These are phyloP conservation scores for Gobius niger DNA, from an alignment of 2,113 vertebrate genomes.

Conservation along the genomic window DNA sequence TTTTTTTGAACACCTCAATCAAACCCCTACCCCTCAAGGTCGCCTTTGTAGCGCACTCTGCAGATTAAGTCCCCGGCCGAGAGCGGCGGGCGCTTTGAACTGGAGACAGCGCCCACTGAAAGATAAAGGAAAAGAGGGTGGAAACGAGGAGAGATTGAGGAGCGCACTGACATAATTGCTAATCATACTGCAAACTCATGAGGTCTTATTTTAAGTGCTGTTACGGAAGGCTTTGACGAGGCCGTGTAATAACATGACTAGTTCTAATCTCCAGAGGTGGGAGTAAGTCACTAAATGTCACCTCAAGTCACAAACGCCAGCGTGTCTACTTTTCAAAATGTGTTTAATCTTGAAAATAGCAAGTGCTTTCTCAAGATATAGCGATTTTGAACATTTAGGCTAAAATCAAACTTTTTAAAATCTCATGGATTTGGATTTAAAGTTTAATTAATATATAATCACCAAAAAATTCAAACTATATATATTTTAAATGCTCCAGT, in stretches of 20 bases:
- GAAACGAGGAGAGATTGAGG: slow-evolving; percentile 12
- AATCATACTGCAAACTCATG: background rate
- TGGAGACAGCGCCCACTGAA: slow-evolving; percentile 58
- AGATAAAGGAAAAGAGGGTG: slow-evolving; percentile 54
- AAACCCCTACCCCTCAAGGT: slow-evolving; percentile 71
- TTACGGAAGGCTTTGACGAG: background rate
- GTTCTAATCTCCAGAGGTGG: too few species aligned
- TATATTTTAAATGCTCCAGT: too few species aligned
- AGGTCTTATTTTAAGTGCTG: background rate
- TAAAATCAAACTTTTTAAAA: too few species aligned
- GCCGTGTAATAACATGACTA: background rate
- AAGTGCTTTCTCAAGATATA: too few species aligned
- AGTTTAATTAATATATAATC: too few species aligned
- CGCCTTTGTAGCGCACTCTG: slow-evolving; percentile 62
- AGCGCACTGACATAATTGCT: slow-evolving; percentile 14
- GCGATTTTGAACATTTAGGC: too few species aligned
- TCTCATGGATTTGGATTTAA: too few species aligned
- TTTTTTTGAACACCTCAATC: slow-evolving; percentile 76
- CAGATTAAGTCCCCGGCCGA: slow-evolving; percentile 67
- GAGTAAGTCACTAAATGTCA: too few species aligned
- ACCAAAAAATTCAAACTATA: too few species aligned
- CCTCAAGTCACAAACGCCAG: too few species aligned
- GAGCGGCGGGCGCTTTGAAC: slow-evolving; percentile 67
- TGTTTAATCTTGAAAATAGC: too few species aligned
- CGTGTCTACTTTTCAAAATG: too few species aligned